Percentiles rank a stretch among this genome's conserved stretches.
These are phyloP conservation scores for Coelopa pilipes DNA, from an alignment of 2,888 invertebrate species.

Conservation along the genomic window DNA sequence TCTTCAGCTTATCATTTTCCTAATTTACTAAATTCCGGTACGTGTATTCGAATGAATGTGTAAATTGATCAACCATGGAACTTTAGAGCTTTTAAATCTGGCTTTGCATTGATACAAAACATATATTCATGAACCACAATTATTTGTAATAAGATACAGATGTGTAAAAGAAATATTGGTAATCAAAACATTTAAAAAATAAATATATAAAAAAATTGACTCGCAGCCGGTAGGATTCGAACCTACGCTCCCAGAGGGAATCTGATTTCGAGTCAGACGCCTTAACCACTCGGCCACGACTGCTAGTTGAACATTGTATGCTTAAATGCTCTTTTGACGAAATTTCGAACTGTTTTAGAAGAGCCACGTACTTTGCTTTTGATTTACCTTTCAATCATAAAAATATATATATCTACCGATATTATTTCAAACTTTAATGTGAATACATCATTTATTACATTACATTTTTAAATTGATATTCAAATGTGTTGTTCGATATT, in stretches of 20 bases:
- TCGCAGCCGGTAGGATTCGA: conserved; percentile 68
- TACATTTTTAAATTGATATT: too few species aligned
- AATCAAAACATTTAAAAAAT: neutral
- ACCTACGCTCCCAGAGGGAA: conserved; percentile 69
- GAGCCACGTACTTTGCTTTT: too few species aligned
- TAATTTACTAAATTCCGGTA: neutral
- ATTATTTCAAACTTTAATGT: too few species aligned
- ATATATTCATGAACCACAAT: neutral
- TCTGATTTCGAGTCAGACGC: conserved; percentile 69
- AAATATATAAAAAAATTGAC: neutral
- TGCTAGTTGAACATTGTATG: conserved; percentile 48
- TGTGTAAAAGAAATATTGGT: conserved; percentile 32
- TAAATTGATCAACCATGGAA: neutral
- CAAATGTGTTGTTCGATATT: too few species aligned
- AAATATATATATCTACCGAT: too few species aligned
- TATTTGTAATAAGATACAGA: neutral
- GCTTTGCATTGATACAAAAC: neutral
- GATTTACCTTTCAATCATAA: too few species aligned
- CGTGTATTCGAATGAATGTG: too few species aligned
- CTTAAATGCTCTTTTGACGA: too few species aligned
- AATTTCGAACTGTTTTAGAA: too few species aligned
- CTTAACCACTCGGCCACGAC: conserved; percentile 69
- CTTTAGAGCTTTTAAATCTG: too few species aligned
- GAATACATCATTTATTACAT: too few species aligned
- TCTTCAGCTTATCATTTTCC: neutral